These are phyloP conservation scores for Tor tambroides DNA, from an alignment of 2,113 vertebrate species.

Conservation along the genomic window DNA sequence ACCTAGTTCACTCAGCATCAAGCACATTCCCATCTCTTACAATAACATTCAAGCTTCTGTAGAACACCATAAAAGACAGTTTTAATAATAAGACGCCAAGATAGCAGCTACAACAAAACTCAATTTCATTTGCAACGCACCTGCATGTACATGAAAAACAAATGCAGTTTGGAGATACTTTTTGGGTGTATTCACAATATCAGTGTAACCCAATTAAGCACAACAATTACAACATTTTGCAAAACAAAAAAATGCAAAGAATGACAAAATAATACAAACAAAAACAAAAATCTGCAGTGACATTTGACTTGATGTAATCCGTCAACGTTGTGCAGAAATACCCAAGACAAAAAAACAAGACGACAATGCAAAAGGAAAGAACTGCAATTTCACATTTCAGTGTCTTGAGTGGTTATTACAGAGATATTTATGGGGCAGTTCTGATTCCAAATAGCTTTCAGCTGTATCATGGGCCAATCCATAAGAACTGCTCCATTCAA, in stretches of 20 bases:
- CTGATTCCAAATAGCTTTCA: not conserved
- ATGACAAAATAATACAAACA: not conserved
- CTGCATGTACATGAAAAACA: not conserved
- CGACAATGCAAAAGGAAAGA: slow-evolving; percentile 2
- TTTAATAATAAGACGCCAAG: not conserved
- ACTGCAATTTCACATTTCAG: not conserved
- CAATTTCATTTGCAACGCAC: not conserved
- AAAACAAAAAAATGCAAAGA: not conserved
- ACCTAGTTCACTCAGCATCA: slow-evolving; percentile 36
- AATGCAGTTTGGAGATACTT: not conserved
- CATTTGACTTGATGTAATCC: not conserved
- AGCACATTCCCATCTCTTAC: slow-evolving; percentile 1
- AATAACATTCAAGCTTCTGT: slow-evolving; percentile 9
- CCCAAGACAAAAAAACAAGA: not conserved
- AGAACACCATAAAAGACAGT: not conserved
- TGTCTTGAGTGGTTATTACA: not conserved
- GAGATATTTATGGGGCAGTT: slow-evolving; percentile 5
- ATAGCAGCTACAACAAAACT: slow-evolving; percentile 1
- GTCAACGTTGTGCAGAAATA: not conserved
- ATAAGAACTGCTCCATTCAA: not conserved
- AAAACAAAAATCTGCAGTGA: not conserved
- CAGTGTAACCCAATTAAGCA: not conserved
- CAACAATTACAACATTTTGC: not conserved
- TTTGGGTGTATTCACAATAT: not conserved
- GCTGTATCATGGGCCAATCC: not conserved